Percentiles rank a stretch among this genome's conserved stretches.
These are phyloP conservation scores for Mesorhabditis belari DNA, from an alignment of 2,888 invertebrate genomes.

Conservation along the genomic window DNA sequence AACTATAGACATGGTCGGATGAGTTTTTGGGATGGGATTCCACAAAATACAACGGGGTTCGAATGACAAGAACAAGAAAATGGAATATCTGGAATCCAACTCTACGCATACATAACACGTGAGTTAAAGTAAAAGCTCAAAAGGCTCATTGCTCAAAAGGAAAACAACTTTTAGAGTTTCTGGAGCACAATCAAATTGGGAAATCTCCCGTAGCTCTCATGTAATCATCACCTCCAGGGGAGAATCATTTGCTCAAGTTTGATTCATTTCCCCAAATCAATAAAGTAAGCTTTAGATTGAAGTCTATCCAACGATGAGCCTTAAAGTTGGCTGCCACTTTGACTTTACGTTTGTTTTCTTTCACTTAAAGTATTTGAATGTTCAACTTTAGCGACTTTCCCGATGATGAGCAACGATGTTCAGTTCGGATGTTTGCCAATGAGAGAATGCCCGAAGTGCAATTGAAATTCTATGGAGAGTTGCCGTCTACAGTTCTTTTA, in stretches of 20 bases:
- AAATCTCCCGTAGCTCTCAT: slow-evolving; percentile 25
- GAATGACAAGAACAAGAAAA: slow-evolving; percentile 32
- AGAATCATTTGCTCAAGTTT: background rate
- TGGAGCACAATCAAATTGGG: slow-evolving; percentile 36
- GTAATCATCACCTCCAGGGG: slow-evolving; percentile 21
- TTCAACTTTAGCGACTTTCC: background rate
- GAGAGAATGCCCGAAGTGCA: background rate
- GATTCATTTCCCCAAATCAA: background rate
- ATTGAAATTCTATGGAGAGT: background rate
- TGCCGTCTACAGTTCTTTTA: background rate
- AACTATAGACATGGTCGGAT: slow-evolving; percentile 39
- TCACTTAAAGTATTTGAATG: background rate
- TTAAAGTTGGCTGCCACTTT: slow-evolving; percentile 43
- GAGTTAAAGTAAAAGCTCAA: no score
- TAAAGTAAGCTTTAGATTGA: slow-evolving; percentile 17
- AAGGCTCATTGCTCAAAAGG: no score
- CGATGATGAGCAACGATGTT: background rate
- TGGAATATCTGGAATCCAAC: slow-evolving; percentile 50
- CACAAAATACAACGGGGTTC: slow-evolving; percentile 39
- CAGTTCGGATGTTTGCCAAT: background rate
- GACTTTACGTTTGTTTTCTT: slow-evolving; percentile 26
- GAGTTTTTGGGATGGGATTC: slow-evolving; percentile 47
- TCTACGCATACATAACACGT: slow-evolving; percentile 44
- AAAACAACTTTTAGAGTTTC: slow-evolving; percentile 39
- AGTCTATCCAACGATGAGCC: slow-evolving; percentile 43